Evolutionary conservation across 2,888 invertebrate species (phyloP).

Genomic region (Agrochola lota): DNA sequence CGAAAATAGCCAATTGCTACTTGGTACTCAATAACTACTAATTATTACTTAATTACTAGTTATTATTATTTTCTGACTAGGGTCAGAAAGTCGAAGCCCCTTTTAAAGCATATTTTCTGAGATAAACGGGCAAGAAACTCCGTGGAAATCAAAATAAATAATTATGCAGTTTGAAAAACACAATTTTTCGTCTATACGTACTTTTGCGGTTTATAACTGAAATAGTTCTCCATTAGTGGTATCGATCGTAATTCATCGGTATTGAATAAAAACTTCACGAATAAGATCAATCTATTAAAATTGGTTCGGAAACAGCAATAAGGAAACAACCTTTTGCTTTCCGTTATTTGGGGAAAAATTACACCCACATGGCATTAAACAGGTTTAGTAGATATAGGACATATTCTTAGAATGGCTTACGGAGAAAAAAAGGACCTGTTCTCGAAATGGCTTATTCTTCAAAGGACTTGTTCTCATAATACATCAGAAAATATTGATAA

Average conservation of each 20-base stretch:
- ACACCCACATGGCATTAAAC: neutral
- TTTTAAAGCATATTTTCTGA: neutral
- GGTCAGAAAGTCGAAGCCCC: too few species aligned
- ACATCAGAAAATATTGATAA: neutral
- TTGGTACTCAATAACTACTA: too few species aligned
- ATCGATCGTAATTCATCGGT: neutral
- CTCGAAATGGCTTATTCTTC: too few species aligned
- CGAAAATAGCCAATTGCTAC: neutral
- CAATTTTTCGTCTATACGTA: neutral
- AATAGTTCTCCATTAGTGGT: neutral
- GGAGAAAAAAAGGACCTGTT: too few species aligned
- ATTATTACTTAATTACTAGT: too few species aligned
- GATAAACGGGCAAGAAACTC: neutral
- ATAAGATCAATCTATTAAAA: slow-evolving; percentile 14
- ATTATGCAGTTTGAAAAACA: neutral
- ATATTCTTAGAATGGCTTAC: too few species aligned
- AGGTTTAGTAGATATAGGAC: too few species aligned
- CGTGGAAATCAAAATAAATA: neutral
- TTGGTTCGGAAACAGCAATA: slow-evolving; percentile 13
- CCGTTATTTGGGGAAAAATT: slow-evolving; percentile 10
- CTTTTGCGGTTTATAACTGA: neutral
- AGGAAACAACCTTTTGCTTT: slow-evolving; percentile 29
- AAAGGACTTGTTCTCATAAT: too few species aligned
- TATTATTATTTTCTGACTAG: too few species aligned
- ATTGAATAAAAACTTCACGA: slow-evolving; percentile 2